Conservation (phyloP, 2,797 vertebrate genomes). For the Lates japonicus region DNA sequence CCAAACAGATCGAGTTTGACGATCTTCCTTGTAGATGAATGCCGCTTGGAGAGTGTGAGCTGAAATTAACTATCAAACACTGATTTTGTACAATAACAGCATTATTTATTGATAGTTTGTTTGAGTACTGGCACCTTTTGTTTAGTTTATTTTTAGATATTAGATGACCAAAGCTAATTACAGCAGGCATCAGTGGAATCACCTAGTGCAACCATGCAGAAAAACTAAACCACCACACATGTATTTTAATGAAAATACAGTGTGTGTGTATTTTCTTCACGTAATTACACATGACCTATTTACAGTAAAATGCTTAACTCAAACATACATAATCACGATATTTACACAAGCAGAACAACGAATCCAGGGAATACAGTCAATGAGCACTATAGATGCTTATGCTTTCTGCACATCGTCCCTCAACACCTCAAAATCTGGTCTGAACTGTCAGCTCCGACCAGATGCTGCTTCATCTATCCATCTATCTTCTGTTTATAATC, state of each 20-base stretch:
- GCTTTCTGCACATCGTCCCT: neutral
- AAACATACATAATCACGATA: neutral
- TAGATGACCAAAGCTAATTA: neutral
- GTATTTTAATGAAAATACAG: neutral
- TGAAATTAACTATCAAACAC: too few species aligned
- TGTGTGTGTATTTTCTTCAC: neutral
- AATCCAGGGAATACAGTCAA: too few species aligned
- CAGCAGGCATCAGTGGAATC: neutral
- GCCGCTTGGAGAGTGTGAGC: too few species aligned
- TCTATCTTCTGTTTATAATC: constrained; percentile 38
- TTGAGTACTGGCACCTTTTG: too few species aligned
- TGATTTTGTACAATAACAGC: too few species aligned
- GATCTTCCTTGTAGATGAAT: too few species aligned
- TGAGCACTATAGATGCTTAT: neutral
- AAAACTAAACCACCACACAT: neutral
- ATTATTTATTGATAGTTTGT: too few species aligned
- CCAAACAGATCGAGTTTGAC: too few species aligned
- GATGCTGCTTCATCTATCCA: constrained; percentile 21
- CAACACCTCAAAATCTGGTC: constrained; percentile 13
- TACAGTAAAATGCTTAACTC: neutral
- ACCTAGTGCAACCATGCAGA: neutral
- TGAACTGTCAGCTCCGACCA: constrained; percentile 12
- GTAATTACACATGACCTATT: neutral
- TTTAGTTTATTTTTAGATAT: too few species aligned
- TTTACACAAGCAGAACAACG: too few species aligned